phyloP scores from a whole-genome alignment of 2,888 invertebrate species.

The Urechis unicinctus region DNA sequence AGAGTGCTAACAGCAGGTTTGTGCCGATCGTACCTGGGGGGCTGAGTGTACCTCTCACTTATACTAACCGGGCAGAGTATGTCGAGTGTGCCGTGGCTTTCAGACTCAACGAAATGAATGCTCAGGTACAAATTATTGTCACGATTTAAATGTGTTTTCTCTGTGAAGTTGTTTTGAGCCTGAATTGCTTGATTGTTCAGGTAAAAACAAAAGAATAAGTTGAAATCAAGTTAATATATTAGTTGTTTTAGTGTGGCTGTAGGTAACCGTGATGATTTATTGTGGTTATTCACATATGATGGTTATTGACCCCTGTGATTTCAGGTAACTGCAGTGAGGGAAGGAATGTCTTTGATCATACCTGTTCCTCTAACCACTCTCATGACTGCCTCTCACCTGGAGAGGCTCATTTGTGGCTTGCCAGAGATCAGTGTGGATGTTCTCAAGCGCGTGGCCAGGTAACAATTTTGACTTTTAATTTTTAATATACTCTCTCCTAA shows the following conservation, averaged over 20 bases:
- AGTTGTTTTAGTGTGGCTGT: too few relatives aligned
- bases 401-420: conserved; percentile 62
- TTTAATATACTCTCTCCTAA: too few relatives aligned
- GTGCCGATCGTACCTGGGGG: conserved; percentile 62
- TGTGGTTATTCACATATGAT: not conserved
- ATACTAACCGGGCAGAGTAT: conserved; percentile 59
- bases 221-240: too few relatives aligned
- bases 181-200: too few relatives aligned
- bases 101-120: conserved; percentile 60
- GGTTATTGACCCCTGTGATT: not conserved
- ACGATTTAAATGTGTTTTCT: too few relatives aligned
- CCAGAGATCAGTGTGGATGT: conserved; percentile 59
- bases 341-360: conserved; percentile 62
- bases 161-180: too few relatives aligned
- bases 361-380: conserved; percentile 61
- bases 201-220: too few relatives aligned
- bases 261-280: too few relatives aligned
- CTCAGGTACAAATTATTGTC: too few relatives aligned
- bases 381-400: conserved; percentile 59
- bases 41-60: conserved; percentile 58
- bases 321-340: conserved; percentile 55
- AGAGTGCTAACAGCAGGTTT: conserved; percentile 57
- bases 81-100: conserved; percentile 59
- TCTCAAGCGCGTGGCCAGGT: conserved; percentile 62
- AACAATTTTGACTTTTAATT: too few relatives aligned